Evolutionary conservation across 2,888 invertebrate species (phyloP), one percentile per base, ranked within the genome.

Genomic region (Diaphora mendica): DNA sequence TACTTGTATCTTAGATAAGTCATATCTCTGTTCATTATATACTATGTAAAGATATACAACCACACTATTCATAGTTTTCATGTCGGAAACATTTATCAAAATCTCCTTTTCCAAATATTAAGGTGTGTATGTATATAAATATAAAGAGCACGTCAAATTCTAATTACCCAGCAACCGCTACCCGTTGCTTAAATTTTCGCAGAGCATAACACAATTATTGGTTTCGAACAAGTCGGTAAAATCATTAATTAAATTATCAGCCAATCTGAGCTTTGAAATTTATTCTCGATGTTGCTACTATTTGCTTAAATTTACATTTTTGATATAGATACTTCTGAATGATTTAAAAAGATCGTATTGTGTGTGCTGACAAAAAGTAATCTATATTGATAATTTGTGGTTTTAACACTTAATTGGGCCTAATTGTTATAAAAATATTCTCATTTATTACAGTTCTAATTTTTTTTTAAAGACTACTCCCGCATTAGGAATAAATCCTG

Each of bases 161-260:
- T 51, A 65, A 79, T 79, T 76, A 59, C 64, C 23, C 66, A 64
- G 66, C n/a, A 67, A 33, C 64, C 73, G 35, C 70, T 67, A 71
- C 66, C 55, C 33, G 64, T 17, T 35, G 64, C 51, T 66, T 67
- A 71, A 72, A 35, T 67, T 72, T 72, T 51, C 74, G 35, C 67
- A 35, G 42, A 48, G 75, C 62, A 62, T 85, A 88, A 86, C 79
- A 72, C 71, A 79, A 83, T 88, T 88, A 87, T 80, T 66, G 79
- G 78, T 73, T 79, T 70, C 70, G 74, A 77, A 59, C 70, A 77
- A 85, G 79, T 80, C 70, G 68, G 69, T 68, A 76, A 80, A 82
- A 83, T 79, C 78, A 75, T 79, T 86, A 88, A 89, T 86, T 66
- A 59, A 81, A 83, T 88, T 85, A 85, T 64, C 79, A 83, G 71